These are phyloP conservation scores for Nomada hirtipes DNA, from an alignment of 2,888 invertebrate genomes.

Conservation along the genomic window DNA sequence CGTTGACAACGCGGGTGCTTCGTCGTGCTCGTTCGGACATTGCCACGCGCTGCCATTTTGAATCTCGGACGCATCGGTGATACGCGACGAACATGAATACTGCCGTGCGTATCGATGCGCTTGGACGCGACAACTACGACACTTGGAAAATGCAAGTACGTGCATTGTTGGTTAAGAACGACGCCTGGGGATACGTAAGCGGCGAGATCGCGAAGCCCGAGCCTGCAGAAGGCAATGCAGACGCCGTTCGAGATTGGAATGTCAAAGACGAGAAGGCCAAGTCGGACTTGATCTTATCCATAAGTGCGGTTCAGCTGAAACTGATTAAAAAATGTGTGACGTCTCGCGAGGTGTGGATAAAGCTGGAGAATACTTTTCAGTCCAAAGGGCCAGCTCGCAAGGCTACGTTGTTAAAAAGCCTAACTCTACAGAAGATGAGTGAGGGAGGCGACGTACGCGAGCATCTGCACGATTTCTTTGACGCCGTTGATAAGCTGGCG, in stretches of 20 bases:
- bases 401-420: not conserved
- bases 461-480: too few species aligned
- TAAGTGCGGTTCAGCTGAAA: not conserved
- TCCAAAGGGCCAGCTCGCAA: not conserved
- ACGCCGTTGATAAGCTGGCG: not conserved
- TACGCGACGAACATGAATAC: too few species aligned
- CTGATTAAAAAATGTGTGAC: not conserved
- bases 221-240: not conserved
- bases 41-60: too few species aligned
- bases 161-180: not conserved
- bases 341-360: not conserved
- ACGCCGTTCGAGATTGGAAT: not conserved
- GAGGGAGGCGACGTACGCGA: too few species aligned
- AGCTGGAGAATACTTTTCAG: not conserved
- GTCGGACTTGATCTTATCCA: not conserved
- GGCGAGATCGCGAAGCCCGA: not conserved
- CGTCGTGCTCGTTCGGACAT: too few species aligned
- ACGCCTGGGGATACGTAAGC: not conserved
- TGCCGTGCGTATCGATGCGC: not conserved
- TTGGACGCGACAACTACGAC: slow-evolving; percentile 4
- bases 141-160: slow-evolving; percentile 6
- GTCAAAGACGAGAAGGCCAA: not conserved
- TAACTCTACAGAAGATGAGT: too few species aligned
- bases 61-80: too few species aligned
- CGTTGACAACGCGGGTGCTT: too few species aligned